These are phyloP conservation scores for Allobates femoralis DNA, from an alignment of 2,797 vertebrate genomes.

Conservation along the genomic window DNA sequence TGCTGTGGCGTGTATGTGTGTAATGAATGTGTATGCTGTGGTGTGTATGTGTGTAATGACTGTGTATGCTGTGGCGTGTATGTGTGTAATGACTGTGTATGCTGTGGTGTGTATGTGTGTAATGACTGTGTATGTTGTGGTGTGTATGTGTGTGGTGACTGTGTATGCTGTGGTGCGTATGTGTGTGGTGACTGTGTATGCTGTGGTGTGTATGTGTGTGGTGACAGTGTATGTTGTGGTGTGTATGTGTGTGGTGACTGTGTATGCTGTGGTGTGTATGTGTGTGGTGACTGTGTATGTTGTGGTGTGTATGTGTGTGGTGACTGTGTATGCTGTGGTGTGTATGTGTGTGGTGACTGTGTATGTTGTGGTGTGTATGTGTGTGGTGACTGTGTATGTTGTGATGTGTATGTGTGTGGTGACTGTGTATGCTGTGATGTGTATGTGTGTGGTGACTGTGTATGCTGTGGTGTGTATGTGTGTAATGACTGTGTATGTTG, in stretches of 20 bases:
- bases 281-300: background rate
- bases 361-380: no score
- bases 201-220: no score
- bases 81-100: background rate
- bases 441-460: background rate
- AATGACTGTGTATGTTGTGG: no score
- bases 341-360: no score
- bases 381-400: constrained; percentile 6
- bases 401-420: background rate
- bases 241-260: background rate
- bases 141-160: no score
- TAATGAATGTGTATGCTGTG: background rate
- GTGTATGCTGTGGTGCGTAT: constrained; percentile 18
- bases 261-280: no score
- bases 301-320: no score
- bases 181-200: background rate
- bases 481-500: background rate
- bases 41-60: background rate
- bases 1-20: background rate
- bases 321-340: no score
- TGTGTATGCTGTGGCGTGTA: background rate
- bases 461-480: no score
- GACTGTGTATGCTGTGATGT: background rate
- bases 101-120: no score
- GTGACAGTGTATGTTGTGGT: background rate